phyloP scores from a whole-genome alignment of 2,797 vertebrate species.

The Rhincodon typus region DNA sequence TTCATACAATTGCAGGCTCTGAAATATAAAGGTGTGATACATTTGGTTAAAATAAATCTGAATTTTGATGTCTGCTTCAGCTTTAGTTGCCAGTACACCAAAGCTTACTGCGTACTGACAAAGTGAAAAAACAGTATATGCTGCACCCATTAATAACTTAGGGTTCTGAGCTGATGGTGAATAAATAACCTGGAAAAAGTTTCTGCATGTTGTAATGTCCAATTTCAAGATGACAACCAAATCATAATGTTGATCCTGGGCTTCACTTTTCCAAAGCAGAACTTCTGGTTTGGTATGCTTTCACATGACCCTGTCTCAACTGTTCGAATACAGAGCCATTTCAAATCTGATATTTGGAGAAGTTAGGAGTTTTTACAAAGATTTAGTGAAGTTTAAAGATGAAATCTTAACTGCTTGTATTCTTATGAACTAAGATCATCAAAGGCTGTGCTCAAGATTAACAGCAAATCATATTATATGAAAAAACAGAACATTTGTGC shows the following conservation, averaged over 20 bases:
- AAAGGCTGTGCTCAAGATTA: neutral
- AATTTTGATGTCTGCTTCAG: neutral
- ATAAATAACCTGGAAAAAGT: neutral
- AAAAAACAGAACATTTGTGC: neutral
- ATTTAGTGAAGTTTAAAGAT: neutral
- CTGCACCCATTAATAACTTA: neutral
- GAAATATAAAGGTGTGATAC: neutral
- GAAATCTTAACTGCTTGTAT: no score
- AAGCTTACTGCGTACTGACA: neutral
- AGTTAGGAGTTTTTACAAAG: neutral
- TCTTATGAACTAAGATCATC: neutral
- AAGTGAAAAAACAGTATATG: neutral
- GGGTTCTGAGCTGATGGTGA: neutral
- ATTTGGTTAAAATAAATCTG: neutral
- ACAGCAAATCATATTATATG: neutral
- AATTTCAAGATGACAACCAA: neutral
- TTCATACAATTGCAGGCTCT: neutral
- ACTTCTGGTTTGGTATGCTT: neutral
- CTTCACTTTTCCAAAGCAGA: neutral
- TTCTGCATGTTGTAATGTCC: neutral
- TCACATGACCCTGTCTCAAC: neutral
- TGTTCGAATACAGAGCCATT: neutral
- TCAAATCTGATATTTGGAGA: neutral
- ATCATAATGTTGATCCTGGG: neutral
- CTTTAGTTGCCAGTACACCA: neutral